Evolutionary conservation across 2,797 vertebrate species (phyloP).

Genomic region (Microctenopoma stevenorrisi): DNA sequence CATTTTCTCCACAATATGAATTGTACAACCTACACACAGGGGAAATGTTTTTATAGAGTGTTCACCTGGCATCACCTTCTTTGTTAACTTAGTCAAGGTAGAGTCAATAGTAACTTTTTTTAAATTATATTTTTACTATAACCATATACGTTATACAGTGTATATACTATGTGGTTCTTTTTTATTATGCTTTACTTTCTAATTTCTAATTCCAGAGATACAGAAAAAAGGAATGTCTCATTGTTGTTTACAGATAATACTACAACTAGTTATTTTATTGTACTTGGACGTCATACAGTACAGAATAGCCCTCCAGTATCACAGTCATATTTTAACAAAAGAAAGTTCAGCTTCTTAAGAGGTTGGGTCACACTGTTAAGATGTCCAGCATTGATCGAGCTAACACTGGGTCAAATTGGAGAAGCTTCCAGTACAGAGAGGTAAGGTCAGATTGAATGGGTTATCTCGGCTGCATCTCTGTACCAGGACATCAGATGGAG

Average conservation of each 20-base stretch:
- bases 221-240: background rate
- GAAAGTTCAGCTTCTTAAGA: conserved; percentile 28
- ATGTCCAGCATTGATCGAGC: conserved; percentile 40
- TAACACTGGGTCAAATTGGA: conserved; percentile 47
- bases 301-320: background rate
- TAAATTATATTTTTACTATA: background rate
- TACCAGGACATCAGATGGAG: conserved; percentile 54
- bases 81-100: background rate
- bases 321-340: conserved; percentile 21
- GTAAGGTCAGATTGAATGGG: conserved; percentile 58
- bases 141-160: background rate
- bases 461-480: conserved; percentile 62
- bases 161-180: too few species aligned
- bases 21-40: background rate
- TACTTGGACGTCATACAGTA: background rate
- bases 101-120: too few species aligned
- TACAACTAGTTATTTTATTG: background rate
- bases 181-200: too few species aligned
- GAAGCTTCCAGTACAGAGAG: conserved; percentile 48
- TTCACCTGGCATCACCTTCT: background rate
- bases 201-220: background rate
- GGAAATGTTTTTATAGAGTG: background rate
- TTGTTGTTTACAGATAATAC: background rate
- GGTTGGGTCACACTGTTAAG: conserved; percentile 28
- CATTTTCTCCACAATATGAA: background rate